Evolutionary conservation across 2,113 vertebrate species (phyloP).

Genomic region (Propithecus coquereli): DNA sequence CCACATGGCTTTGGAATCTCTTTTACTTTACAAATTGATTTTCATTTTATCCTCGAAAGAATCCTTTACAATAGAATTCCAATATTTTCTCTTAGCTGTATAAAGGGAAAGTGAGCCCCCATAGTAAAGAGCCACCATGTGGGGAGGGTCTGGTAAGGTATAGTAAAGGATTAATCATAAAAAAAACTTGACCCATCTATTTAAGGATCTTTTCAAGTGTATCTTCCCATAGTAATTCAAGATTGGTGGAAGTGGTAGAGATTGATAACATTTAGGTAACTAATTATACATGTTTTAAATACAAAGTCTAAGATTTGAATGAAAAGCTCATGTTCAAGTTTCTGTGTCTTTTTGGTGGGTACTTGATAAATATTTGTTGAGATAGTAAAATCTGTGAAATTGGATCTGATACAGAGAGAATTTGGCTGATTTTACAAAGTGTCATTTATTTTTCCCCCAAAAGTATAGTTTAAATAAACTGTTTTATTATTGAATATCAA

Average conservation of each 20-base stretch:
- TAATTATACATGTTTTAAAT: conserved; percentile 6
- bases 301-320: conserved; percentile 6
- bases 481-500: conserved; percentile 27
- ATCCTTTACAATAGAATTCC: not conserved
- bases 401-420: not conserved
- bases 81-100: not conserved
- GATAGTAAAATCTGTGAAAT: not conserved
- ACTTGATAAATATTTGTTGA: not conserved
- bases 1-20: not conserved
- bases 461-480: not conserved
- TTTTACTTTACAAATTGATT: conserved; percentile 5
- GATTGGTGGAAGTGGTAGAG: not conserved
- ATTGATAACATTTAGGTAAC: not conserved
- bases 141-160: not conserved
- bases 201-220: not conserved
- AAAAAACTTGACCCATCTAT: not conserved
- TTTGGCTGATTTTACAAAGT: not conserved
- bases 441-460: not conserved
- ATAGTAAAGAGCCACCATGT: not conserved
- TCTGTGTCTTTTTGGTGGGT: conserved; percentile 27
- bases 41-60: conserved; percentile 29
- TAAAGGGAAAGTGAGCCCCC: not conserved
- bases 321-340: not conserved
- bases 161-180: not conserved
- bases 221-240: not conserved